phyloP scores from a whole-genome alignment of 2,113 vertebrate species.

The Rhipidura dahli region DNA sequence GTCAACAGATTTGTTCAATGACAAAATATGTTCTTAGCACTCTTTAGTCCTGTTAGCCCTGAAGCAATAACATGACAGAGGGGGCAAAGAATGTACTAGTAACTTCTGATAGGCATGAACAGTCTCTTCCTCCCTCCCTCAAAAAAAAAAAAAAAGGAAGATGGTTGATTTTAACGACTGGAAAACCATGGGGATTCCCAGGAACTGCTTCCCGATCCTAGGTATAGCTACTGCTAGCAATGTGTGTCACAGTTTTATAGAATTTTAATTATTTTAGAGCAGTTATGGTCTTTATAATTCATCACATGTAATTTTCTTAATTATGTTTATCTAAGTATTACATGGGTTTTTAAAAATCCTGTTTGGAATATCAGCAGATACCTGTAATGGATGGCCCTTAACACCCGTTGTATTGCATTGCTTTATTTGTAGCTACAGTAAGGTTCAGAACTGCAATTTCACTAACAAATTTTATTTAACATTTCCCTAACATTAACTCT shows the following conservation, averaged over 20 bases:
- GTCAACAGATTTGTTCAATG: conserved; percentile 42
- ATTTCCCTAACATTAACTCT: neutral
- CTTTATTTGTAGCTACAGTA: neutral
- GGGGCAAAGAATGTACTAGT: neutral
- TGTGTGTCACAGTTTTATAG: neutral
- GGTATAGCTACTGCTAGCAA: neutral
- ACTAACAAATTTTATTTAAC: neutral
- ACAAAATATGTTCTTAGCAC: conserved; percentile 11
- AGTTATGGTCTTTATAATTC: neutral
- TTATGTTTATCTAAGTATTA: neutral
- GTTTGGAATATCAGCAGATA: neutral
- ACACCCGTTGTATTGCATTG: neutral
- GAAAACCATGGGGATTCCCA: neutral
- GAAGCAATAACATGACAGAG: neutral
- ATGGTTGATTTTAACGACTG: neutral
- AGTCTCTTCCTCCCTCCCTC: too few relatives aligned
- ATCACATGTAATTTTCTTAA: neutral
- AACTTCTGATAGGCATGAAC: neutral
- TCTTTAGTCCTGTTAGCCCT: conserved; percentile 1
- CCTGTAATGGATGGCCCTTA: neutral
- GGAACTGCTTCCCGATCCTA: neutral
- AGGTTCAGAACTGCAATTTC: neutral
- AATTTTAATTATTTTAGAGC: neutral
- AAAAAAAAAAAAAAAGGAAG: neutral
- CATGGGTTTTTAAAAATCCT: neutral